Percentiles rank a stretch among this genome's conserved stretches.
Conservation (phyloP, 1,140 invertebrate genomes). For the Marisa cornuarietis region DNA sequence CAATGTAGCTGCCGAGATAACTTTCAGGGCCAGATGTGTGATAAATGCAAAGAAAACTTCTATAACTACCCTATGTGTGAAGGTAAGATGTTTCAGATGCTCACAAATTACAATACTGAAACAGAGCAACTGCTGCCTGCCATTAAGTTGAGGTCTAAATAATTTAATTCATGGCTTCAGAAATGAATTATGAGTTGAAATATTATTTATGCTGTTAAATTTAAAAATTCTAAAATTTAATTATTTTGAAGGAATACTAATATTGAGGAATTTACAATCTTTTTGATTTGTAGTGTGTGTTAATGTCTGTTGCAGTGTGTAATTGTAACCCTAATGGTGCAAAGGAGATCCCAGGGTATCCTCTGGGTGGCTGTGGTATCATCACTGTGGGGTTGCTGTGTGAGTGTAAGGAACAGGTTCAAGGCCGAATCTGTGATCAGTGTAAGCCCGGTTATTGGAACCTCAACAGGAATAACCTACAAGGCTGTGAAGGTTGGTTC, state of each 20-base stretch:
- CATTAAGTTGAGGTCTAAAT: no score
- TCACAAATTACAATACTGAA: no score
- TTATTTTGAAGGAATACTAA: no score
- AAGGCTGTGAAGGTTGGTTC: conserved; percentile 85
- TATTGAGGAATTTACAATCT: no score
- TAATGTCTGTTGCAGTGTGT: conserved; percentile 74
- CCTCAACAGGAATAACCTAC: conserved; percentile 84
- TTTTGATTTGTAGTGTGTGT: background rate
- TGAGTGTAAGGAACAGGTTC: conserved; percentile 92
- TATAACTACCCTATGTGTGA: conserved; percentile 98
- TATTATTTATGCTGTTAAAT: no score
- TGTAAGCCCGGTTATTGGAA: conserved; percentile 97
- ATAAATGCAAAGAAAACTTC: conserved; percentile 92
- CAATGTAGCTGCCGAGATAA: conserved; percentile 92
- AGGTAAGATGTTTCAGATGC: conserved; percentile 65
- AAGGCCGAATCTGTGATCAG: conserved; percentile 89
- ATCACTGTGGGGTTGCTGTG: conserved; percentile 83
- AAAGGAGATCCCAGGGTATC: conserved; percentile 82
- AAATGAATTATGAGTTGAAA: no score
- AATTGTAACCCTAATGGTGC: conserved; percentile 98
- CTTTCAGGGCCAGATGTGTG: conserved; percentile 90
- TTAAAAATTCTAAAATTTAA: no score
- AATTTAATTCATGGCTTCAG: no score
- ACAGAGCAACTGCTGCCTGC: no score
- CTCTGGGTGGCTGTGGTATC: conserved; percentile 62